phyloP scores from a whole-genome alignment of 2,113 vertebrate species.

The Kobus ellipsiprymnus region DNA sequence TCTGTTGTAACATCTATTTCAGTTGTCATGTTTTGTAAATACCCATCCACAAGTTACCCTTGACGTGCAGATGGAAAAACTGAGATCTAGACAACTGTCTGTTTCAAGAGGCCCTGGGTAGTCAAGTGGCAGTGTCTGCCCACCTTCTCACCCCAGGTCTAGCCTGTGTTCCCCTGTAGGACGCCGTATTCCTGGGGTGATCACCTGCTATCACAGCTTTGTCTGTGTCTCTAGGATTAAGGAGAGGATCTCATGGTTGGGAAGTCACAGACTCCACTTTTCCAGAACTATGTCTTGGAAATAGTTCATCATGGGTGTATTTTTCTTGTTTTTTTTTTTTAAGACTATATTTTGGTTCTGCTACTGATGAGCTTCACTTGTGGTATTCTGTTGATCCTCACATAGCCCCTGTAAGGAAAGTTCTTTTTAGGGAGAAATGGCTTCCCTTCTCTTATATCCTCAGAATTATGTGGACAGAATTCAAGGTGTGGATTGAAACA shows the following conservation, averaged over 20 bases:
- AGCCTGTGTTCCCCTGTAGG: fast-evolving
- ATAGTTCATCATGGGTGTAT: neutral
- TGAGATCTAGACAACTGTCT: neutral
- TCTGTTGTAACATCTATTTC: neutral
- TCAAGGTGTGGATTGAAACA: neutral
- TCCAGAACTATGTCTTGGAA: neutral
- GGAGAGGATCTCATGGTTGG: neutral
- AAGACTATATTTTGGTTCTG: neutral
- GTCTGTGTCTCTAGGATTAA: neutral
- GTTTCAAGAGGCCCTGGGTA: neutral
- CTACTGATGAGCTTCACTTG: neutral
- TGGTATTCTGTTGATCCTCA: too few relatives aligned
- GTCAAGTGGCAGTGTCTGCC: neutral
- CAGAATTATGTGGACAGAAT: neutral
- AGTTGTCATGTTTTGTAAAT: neutral
- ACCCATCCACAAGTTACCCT: neutral
- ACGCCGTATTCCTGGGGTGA: fast-evolving
- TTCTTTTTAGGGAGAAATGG: neutral
- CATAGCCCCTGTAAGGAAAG: neutral
- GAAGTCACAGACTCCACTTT: neutral
- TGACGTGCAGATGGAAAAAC: neutral
- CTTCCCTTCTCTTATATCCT: neutral
- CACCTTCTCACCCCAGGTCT: too few relatives aligned
- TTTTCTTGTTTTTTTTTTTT: neutral
- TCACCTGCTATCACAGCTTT: too few relatives aligned